phyloP scores from a whole-genome alignment of 2,888 invertebrate genomes.

The Branchellion lobata region DNA sequence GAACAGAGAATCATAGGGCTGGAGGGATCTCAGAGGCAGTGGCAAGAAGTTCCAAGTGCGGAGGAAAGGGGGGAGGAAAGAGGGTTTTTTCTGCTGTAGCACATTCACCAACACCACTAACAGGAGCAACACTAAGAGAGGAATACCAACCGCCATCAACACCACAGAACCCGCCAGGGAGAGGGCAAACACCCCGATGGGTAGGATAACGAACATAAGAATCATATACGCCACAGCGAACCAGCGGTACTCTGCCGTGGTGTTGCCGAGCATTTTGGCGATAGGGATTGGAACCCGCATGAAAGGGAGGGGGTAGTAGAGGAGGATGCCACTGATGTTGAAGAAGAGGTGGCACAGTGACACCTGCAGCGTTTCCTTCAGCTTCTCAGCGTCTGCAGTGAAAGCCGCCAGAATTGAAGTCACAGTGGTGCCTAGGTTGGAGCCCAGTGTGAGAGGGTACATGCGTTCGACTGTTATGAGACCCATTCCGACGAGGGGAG shows the following conservation, averaged over 20 bases:
- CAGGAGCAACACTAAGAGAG: constrained; percentile 53
- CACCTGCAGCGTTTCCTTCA: constrained; percentile 56
- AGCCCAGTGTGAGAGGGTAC: constrained; percentile 57
- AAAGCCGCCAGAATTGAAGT: constrained; percentile 57
- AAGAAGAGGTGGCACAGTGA: constrained; percentile 67
- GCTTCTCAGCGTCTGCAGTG: constrained; percentile 50
- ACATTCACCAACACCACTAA: constrained; percentile 54
- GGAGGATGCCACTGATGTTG: constrained; percentile 65
- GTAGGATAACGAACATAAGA: constrained; percentile 53
- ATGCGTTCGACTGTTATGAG: constrained; percentile 55
- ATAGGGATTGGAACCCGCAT: constrained; percentile 63
- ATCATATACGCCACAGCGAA: constrained; percentile 61
- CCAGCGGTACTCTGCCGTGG: constrained; percentile 65
- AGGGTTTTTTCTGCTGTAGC: constrained; percentile 53
- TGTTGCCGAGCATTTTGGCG: constrained; percentile 60
- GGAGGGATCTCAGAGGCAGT: constrained; percentile 53
- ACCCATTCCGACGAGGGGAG: constrained; percentile 57
- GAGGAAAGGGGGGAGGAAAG: constrained; percentile 52
- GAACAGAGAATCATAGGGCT: constrained; percentile 48
- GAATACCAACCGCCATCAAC: constrained; percentile 52
- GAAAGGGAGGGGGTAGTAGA: constrained; percentile 66
- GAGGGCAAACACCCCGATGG: constrained; percentile 53
- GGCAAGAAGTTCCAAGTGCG: constrained; percentile 57
- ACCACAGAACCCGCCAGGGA: constrained; percentile 53
- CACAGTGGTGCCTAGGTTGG: constrained; percentile 56